Base-by-base conservation (phyloP, 2,113 vertebrate genomes). In the Petaurus breviceps region DNA sequence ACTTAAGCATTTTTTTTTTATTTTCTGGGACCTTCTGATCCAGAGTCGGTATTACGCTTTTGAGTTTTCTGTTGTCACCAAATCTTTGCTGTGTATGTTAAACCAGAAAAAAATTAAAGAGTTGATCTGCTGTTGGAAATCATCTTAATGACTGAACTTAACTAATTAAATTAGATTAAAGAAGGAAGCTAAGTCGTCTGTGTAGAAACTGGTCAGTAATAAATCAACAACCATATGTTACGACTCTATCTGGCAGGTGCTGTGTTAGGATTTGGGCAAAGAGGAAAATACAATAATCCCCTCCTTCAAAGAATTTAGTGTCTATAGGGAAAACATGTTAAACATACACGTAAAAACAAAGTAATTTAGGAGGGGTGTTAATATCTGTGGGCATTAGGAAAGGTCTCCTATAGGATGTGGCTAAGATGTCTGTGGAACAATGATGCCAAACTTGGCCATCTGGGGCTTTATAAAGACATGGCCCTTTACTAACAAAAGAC, bases 111-210 rank as follows among this genome's bases (percentile, higher is more conserved):
- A 93, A 90, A 49, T 90, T 92, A 68, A 93, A 89, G 93, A 23
- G 28, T 19, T 92, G 52, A 51, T 89, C 3, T n/a, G 37, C 68
- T 93, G 91, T 96, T 91, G 92, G 37, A 84, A 24, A 51, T 93
- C n/a, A 91, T 68, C 25, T 92, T 91, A 97, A 92, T 95, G 96
- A 68, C 51, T 90, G 90, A 94, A 94, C 8, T 90, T 51, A 31
- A 91, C 2, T 93, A 91, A 94, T 1, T 93, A 46, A 95, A 91
- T 92, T 77, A 92, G 91, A 95, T 68, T 90, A 92, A 95, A 96
- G 89, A 77, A 22, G 68, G 37, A n/a, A 77, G 19, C 31, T 23
- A 84, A 43, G 6, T 43, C n/a, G 19, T 84, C n/a, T 43, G 37
- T 84, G 68, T 19, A 84, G 68, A 84, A 84, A 84, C 11, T 23